These are phyloP conservation scores for Autographa gamma DNA, from an alignment of 2,888 invertebrate genomes.

Conservation along the genomic window DNA sequence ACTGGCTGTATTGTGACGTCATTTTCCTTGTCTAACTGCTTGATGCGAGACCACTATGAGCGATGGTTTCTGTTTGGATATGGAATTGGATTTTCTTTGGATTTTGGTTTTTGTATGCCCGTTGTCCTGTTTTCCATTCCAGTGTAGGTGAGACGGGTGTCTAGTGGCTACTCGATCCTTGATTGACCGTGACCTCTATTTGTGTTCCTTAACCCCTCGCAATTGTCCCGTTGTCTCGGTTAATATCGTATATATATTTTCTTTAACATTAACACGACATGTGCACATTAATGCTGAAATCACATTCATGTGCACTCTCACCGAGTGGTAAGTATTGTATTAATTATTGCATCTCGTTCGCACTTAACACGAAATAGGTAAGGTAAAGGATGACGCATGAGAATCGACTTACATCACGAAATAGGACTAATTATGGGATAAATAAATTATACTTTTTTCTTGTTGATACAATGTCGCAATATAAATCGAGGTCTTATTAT, in stretches of 20 bases:
- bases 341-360: constrained; percentile 49
- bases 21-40: constrained; percentile 65
- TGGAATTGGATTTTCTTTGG: constrained; percentile 49
- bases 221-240: constrained; percentile 63
- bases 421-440: constrained; percentile 23
- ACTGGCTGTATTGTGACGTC: constrained; percentile 65
- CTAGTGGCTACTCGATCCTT: constrained; percentile 55
- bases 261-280: constrained; percentile 62
- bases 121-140: constrained; percentile 47
- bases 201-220: constrained; percentile 68
- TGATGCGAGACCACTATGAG: constrained; percentile 49
- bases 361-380: constrained; percentile 50
- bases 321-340: constrained; percentile 53
- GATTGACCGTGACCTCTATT: constrained; percentile 71
- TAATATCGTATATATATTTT: constrained; percentile 56
- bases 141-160: constrained; percentile 52
- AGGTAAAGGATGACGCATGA: constrained; percentile 35
- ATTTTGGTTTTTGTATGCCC: constrained; percentile 58
- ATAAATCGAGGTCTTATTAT: neutral
- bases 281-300: constrained; percentile 56
- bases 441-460: neutral
- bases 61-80: constrained; percentile 50
- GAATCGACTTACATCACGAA: constrained; percentile 9
- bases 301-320: constrained; percentile 60
- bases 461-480: neutral